Evolutionary conservation across 2,888 invertebrate species (phyloP).

Genomic region (Synanthedon formicaeformis): DNA sequence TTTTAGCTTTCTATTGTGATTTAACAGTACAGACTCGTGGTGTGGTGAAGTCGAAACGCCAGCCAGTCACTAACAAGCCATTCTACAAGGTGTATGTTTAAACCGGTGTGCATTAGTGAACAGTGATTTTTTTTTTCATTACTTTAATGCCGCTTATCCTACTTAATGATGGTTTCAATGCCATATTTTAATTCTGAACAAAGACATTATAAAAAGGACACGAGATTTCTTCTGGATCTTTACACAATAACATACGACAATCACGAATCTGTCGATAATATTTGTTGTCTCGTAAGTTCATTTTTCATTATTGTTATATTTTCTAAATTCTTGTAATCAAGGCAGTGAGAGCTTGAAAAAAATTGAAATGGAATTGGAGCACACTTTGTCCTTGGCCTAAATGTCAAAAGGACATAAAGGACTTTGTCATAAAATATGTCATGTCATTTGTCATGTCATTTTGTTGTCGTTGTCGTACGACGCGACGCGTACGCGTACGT

Average conservation of each 20-base stretch:
- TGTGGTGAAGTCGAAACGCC: slow-evolving; percentile 20
- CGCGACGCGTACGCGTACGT: too few relatives aligned
- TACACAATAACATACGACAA: slow-evolving; percentile 89
- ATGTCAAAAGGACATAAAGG: slow-evolving; percentile 34
- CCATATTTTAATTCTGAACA: slow-evolving; percentile 69
- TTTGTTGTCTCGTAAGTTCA: slow-evolving; percentile 74
- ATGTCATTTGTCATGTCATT: background rate
- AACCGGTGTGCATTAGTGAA: slow-evolving; percentile 3
- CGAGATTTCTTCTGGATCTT: slow-evolving; percentile 83
- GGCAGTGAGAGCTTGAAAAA: background rate
- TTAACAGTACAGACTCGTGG: slow-evolving; percentile 33
- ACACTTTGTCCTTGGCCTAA: slow-evolving; percentile 52
- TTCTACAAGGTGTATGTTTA: slow-evolving; percentile 16
- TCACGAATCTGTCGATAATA: slow-evolving; percentile 80
- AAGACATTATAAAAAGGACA: slow-evolving; percentile 89
- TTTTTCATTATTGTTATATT: background rate
- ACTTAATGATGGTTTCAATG: slow-evolving; percentile 57
- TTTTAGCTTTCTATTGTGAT: slow-evolving; percentile 63
- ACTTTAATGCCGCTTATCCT: slow-evolving; percentile 8
- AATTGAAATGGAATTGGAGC: slow-evolving; percentile 32
- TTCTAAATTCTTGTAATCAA: background rate
- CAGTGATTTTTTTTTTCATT: slow-evolving; percentile 13
- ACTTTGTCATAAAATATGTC: background rate
- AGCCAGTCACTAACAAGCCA: slow-evolving; percentile 40
- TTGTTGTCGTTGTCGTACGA: too few relatives aligned